A percentile compares a stretch with the other conserved stretches of the same genome.
Conservation (phyloP, 2,113 vertebrate species). For the Apodemus speciosus region DNA sequence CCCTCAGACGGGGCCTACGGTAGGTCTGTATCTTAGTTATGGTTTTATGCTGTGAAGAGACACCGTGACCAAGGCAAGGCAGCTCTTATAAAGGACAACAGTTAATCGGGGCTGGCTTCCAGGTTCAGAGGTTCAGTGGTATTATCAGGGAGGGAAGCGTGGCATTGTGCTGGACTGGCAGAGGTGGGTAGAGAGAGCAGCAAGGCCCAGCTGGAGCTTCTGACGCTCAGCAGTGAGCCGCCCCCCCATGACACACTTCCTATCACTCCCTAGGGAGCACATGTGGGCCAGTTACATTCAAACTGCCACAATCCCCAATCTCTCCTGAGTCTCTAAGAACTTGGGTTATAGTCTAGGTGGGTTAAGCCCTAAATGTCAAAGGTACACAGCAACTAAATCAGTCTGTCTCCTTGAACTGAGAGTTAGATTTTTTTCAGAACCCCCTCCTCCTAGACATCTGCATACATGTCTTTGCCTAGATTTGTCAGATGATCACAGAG, state of each 20-base stretch:
- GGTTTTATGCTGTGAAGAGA: background rate
- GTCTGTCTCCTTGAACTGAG: background rate
- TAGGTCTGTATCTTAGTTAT: background rate
- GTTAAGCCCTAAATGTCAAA: background rate
- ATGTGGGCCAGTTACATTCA: background rate
- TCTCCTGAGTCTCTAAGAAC: background rate
- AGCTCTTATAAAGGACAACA: too few species aligned
- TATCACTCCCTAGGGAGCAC: background rate
- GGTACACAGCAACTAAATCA: background rate
- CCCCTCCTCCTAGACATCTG: background rate
- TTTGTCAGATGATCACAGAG: background rate
- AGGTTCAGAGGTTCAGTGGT: background rate
- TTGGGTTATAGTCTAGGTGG: background rate
- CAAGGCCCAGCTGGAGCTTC: background rate
- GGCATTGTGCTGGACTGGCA: background rate
- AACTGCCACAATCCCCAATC: background rate
- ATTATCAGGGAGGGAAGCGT: background rate
- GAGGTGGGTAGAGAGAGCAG: too few species aligned
- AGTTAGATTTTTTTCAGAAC: constrained; percentile 28
- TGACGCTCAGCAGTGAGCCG: background rate
- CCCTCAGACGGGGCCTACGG: background rate
- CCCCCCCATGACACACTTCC: background rate
- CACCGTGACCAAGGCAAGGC: too few species aligned
- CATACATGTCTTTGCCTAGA: background rate
- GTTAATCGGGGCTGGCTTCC: background rate